Base-by-base conservation (phyloP, 1,140 invertebrate species). In the Hermatobates lingyangjiaoensis region DNA sequence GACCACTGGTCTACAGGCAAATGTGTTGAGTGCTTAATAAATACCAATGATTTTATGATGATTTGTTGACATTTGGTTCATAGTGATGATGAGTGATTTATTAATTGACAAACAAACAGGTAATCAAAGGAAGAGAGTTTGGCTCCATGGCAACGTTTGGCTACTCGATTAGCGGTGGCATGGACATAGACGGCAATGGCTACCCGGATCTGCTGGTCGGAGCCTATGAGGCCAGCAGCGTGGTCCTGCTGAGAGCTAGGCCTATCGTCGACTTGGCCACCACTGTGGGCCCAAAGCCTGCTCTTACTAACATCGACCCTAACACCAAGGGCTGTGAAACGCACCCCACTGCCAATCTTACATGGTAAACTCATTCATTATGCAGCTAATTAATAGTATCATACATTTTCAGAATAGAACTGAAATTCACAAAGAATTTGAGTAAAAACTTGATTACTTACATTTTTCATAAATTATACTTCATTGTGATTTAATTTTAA, bases 121-220 rank as follows among this genome's bases (percentile, higher is more conserved):
- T 77, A 21, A 72, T 79, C 56, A 66, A 66, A 59, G 65, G 73
- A 1, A 67, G 71, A 51, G 68, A 73, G 50, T 64, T 71, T 12
- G 54, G 61, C 7, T 62, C 71, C 40, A 63, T 87, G 42, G 70
- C 64, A 51, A 90, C 87, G 0, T 88, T 95, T 60, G 91, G 91
- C 3, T 88, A 89, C 64, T 88, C 89, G 0, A 66, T 96, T 18
- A 83, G 82, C 56, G 89, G 88, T 50, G 87, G 86, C 27, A 68
- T 87, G 10, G 91, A 96, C 68, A 72, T 96, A 61, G 92, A 96
- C 67, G 67, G 72, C 20, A 95, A 96, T 67, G 83, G 81, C 14
- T 96, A 95, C 69, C 85, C 89, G 0, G 91, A 95, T 73, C 69
- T 95, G 53, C 69, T 93, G 20, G 74, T 90, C 25, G 91, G 91